Evolutionary conservation across 30 jellyfish, hydroid and myxozoan species (phyloP).

Genomic region (Rhopilema esculentum): DNA sequence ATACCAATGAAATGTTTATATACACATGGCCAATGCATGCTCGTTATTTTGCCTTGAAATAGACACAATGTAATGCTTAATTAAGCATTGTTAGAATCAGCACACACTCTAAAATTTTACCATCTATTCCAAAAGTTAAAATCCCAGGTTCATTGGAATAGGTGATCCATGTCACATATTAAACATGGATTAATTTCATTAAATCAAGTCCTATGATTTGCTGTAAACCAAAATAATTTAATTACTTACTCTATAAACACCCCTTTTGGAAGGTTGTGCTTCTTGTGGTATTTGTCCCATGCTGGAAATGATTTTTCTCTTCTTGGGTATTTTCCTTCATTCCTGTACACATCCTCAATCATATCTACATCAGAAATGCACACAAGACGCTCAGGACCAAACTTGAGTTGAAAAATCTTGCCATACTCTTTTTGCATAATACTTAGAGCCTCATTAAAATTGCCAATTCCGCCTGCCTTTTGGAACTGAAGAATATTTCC

Average conservation of each 20-base stretch:
- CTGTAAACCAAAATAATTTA: background rate
- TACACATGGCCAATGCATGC: too few species aligned
- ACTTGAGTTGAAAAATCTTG: conserved; percentile 42
- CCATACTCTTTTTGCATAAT: conserved; percentile 51
- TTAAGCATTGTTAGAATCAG: too few species aligned
- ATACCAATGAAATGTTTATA: too few species aligned
- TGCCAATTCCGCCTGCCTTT: conserved; percentile 52
- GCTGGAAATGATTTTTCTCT: conserved; percentile 72
- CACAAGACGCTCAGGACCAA: conserved; percentile 48
- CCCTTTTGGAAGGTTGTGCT: conserved; percentile 52
- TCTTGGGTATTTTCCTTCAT: conserved; percentile 80
- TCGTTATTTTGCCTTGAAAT: too few species aligned
- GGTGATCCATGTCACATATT: too few species aligned
- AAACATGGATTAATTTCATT: too few species aligned
- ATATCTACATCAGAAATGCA: conserved; percentile 59
- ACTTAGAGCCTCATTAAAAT: conserved; percentile 29
- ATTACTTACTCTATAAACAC: conserved; percentile 57
- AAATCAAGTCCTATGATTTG: too few species aligned
- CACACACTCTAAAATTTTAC: too few species aligned
- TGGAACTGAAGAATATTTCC: conserved; percentile 42
- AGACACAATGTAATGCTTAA: too few species aligned
- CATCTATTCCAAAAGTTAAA: too few species aligned
- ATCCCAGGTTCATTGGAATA: too few species aligned
- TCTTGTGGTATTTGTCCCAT: conserved; percentile 70
- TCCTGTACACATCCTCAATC: conserved; percentile 70